Base-by-base conservation (phyloP, 2,888 invertebrate species). In the Cheilosia scutellata region DNA sequence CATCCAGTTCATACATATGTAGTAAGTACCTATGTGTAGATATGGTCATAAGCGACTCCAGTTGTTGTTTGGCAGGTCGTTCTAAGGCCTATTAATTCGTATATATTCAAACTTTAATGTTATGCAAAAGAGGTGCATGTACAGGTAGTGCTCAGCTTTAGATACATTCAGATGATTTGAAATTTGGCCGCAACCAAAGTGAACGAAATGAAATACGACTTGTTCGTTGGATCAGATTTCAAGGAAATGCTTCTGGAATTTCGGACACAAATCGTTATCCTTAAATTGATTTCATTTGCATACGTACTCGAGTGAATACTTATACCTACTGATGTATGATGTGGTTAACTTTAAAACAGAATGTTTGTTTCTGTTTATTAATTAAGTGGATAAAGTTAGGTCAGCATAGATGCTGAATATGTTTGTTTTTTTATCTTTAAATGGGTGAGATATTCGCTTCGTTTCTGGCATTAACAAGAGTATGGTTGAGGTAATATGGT, bases 271-370 rank as follows among this genome's bases (percentile, higher is more conserved):
- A 75, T 79, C 72, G 78, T 84, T 84, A 84, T 84, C 83, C 79
- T 65, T 49, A 70, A 84, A 79, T 65, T 84, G 83, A 84, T 79
- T 79, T 70, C 9, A 79, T 79, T 84, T 76, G 76, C 82, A 76
- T 76, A 65, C 31, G 27, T 25, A 27, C 3, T 47, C 37, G 13
- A 27, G 49, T 57, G 31, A 40, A 63, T 68, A 31, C 31, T 57
- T 42, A 51, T 75, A 33, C 47, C 55, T 7, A 20, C 16, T 6
- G 16, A 25, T 9, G 49, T 9, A 51, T 20, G 57, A 37, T 63
- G 63, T 76, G 44, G 20, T 70, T 44, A 33, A 44, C 49, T 63
- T 57, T 58, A 44, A 25, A 42, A 13, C 49, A 29, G 57, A 70
- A 20, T 9, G n/a, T 25, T 27, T 49, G 13, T 33, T 66, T 72